A percentile compares a stretch with the other conserved stretches of the same genome.
These are phyloP conservation scores for Mesaphorura yosii DNA, from an alignment of 1,140 invertebrate species.

Conservation along the genomic window DNA sequence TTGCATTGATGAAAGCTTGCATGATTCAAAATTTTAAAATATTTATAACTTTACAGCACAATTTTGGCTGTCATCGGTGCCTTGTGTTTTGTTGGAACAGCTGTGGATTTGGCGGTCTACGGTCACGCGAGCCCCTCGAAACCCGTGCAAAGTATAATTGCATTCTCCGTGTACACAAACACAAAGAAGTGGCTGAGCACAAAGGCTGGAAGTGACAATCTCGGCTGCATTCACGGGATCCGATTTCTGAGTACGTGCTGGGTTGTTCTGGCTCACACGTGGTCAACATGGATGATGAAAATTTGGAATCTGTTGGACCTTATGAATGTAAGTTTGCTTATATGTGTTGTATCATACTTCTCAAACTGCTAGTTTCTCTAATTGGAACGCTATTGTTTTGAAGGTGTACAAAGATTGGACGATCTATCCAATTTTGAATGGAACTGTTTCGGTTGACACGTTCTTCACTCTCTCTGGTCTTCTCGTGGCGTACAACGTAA, in stretches of 20 bases:
- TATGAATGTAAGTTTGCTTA: neutral
- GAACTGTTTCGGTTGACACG: constrained; percentile 43
- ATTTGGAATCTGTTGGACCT: constrained; percentile 31
- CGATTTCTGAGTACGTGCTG: constrained; percentile 43
- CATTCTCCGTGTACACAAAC: constrained; percentile 42
- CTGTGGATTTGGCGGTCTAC: neutral
- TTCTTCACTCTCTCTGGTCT: constrained; percentile 47
- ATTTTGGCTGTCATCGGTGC: neutral
- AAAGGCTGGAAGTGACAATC: constrained; percentile 29
- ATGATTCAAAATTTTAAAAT: neutral
- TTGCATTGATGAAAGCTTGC: constrained; percentile 10
- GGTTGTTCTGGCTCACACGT: constrained; percentile 43
- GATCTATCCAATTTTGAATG: constrained; percentile 25
- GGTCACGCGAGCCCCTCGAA: constrained; percentile 5
- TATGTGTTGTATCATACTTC: neutral
- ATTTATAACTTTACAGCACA: neutral
- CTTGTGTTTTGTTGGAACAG: neutral
- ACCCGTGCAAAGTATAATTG: constrained; percentile 10
- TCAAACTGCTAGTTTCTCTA: neutral
- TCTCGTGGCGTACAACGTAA: constrained; percentile 42
- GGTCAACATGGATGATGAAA: constrained; percentile 39
- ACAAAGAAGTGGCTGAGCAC: constrained; percentile 37
- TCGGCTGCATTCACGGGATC: constrained; percentile 43
- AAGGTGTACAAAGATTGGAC: constrained; percentile 16
- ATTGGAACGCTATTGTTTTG: neutral